A percentile compares a stretch with the other conserved stretches of the same genome.
Evolutionary conservation across 92 coral and sea anemone species (phyloP).

Genomic region (Palythoa heliodiscus): DNA sequence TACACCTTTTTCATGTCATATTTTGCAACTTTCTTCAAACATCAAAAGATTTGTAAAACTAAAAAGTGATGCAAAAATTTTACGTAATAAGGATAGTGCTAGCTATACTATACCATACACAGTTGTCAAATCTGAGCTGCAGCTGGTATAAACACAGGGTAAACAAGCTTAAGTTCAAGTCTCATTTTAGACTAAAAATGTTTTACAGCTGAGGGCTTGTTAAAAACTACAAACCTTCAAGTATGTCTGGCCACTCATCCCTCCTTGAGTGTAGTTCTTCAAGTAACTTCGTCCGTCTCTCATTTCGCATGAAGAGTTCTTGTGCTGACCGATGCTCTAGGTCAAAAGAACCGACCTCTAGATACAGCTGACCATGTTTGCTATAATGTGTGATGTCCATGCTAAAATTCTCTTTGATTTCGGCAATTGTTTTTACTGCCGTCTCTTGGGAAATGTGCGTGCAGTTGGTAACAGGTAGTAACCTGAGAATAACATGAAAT

Average conservation of each 20-base stretch:
- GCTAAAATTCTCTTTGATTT: conserved; percentile 78
- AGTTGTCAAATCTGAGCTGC: no score
- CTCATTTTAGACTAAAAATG: no score
- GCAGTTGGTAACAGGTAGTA: conserved; percentile 71
- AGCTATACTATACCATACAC: no score
- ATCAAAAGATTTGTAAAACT: no score
- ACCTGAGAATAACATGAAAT: conserved; percentile 46
- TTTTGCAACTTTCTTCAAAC: no score
- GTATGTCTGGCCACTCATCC: conserved; percentile 89
- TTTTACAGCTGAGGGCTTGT: background rate
- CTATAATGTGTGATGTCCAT: conserved; percentile 95
- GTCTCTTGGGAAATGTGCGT: conserved; percentile 77
- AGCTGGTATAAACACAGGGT: no score
- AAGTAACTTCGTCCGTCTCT: conserved; percentile 80
- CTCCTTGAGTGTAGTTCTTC: conserved; percentile 74
- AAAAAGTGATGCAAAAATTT: no score
- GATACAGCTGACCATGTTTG: conserved; percentile 84
- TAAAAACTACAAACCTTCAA: conserved; percentile 56
- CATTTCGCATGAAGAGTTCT: conserved; percentile 91
- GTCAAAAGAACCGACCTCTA: conserved; percentile 92
- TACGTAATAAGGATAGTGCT: no score
- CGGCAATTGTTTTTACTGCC: conserved; percentile 57
- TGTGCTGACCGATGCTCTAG: conserved; percentile 93
- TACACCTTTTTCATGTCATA: no score
- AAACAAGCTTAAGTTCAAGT: no score